Percentiles rank a stretch among this genome's conserved stretches.
Evolutionary conservation across 2,888 invertebrate species (phyloP).

Genomic region (Luperina testacea): DNA sequence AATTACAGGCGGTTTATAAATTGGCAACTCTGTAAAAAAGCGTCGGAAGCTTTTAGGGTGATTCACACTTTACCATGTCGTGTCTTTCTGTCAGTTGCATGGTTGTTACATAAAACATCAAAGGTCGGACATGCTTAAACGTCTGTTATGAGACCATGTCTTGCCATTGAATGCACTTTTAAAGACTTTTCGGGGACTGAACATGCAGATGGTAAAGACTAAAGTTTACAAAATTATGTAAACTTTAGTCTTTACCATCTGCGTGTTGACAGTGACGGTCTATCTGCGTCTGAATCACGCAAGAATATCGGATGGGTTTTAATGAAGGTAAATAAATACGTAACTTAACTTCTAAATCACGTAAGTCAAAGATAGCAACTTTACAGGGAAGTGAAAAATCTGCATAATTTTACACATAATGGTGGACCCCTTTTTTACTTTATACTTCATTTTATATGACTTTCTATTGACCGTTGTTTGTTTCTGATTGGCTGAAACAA

Average conservation of each 20-base stretch:
- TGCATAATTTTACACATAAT: background rate
- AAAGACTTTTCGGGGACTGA: conserved; percentile 26
- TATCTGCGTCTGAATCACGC: background rate
- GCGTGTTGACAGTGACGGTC: no score
- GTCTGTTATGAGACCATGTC: conserved; percentile 49
- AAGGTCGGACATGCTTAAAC: conserved; percentile 49
- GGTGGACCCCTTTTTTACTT: background rate
- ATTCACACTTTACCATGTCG: conserved; percentile 43
- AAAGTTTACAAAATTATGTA: conserved; percentile 42
- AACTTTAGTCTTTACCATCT: no score
- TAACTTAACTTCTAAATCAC: background rate
- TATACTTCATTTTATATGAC: background rate
- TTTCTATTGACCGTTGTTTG: background rate
- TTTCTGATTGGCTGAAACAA: background rate
- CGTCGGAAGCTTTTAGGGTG: conserved; percentile 38
- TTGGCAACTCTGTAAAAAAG: conserved; percentile 46
- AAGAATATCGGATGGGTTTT: conserved; percentile 3
- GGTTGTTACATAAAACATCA: conserved; percentile 59
- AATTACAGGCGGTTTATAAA: conserved; percentile 47
- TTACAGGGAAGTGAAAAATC: background rate
- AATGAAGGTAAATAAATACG: background rate
- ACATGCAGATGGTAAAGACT: conserved; percentile 23
- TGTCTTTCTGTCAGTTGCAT: conserved; percentile 42
- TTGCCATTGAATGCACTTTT: conserved; percentile 58
- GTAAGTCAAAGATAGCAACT: background rate